A percentile compares a stretch with the other conserved stretches of the same genome.
Conservation (phyloP, 2,113 vertebrate genomes). For the Leuciscus idus region DNA sequence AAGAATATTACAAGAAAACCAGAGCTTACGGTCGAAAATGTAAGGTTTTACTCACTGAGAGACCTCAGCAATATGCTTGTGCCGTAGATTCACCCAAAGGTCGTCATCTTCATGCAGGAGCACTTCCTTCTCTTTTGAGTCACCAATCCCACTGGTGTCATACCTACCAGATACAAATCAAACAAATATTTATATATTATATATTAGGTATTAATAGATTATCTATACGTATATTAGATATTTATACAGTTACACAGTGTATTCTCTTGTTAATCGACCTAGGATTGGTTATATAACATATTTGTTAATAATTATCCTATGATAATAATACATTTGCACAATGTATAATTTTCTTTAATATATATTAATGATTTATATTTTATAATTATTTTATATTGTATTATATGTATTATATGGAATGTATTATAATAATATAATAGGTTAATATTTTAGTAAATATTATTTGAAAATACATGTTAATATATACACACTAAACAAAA, state of each 20-base stretch:
- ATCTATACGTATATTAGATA: too few species aligned
- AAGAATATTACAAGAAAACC: neutral
- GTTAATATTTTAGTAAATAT: too few species aligned
- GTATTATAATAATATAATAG: too few species aligned
- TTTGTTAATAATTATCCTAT: neutral
- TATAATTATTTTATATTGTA: neutral
- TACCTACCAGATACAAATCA: constrained; percentile 75
- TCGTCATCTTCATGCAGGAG: constrained; percentile 95
- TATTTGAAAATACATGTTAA: too few species aligned
- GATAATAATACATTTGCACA: neutral
- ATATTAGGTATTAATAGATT: too few species aligned
- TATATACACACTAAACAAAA: too few species aligned
- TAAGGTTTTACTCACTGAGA: constrained; percentile 68
- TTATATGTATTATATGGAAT: neutral
- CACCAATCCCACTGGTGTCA: constrained; percentile 95
- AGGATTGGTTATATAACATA: neutral
- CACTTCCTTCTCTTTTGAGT: constrained; percentile 89
- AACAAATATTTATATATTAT: neutral
- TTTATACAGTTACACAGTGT: too few species aligned
- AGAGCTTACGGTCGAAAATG: neutral
- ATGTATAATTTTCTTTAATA: neutral
- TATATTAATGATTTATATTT: neutral
- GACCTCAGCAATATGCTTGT: constrained; percentile 98
- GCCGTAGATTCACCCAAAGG: constrained; percentile 91
- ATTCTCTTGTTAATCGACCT: too few species aligned